Conservation (phyloP, 2,797 vertebrate genomes). For the Hypotaenidia philippensis region DNA sequence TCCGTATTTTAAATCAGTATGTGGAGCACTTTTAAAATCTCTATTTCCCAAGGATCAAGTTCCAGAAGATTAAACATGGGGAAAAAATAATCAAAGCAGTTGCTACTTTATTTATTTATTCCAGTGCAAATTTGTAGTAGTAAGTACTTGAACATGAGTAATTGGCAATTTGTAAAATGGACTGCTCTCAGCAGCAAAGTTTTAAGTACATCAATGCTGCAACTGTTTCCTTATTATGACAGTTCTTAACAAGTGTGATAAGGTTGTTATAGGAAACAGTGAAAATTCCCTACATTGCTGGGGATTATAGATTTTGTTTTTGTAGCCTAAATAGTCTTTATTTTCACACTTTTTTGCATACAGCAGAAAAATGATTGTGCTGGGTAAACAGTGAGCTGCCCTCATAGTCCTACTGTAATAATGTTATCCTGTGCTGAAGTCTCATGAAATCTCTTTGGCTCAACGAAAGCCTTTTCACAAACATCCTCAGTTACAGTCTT, state of each 20-base stretch:
- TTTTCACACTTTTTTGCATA: conserved; percentile 19
- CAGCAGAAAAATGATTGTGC: not conserved
- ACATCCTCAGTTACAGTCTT: not conserved
- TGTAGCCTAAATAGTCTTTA: conserved; percentile 12
- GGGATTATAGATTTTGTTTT: conserved; percentile 21
- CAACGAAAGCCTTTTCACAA: not conserved
- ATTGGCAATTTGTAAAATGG: conserved; percentile 47
- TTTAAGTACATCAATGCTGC: conserved; percentile 16
- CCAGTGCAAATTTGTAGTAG: not conserved
- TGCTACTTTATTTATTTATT: conserved; percentile 25
- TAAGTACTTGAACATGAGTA: not conserved
- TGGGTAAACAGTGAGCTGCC: conserved; percentile 9
- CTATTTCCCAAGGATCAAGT: conserved; percentile 12
- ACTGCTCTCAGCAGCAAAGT: conserved; percentile 31
- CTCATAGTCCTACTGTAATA: not conserved
- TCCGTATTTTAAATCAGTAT: conserved; percentile 4
- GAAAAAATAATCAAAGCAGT: not conserved
- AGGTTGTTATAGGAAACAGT: conserved; percentile 49
- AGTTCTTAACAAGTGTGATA: conserved; percentile 51
- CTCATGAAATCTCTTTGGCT: not conserved
- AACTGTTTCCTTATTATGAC: conserved; percentile 61
- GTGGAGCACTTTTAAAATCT: conserved; percentile 34
- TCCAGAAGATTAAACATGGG: conserved; percentile 30
- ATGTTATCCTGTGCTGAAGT: not conserved
- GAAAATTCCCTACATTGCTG: not conserved